Evolutionary conservation across 2,113 vertebrate species (phyloP).

Genomic region (Hemicordylus capensis): DNA sequence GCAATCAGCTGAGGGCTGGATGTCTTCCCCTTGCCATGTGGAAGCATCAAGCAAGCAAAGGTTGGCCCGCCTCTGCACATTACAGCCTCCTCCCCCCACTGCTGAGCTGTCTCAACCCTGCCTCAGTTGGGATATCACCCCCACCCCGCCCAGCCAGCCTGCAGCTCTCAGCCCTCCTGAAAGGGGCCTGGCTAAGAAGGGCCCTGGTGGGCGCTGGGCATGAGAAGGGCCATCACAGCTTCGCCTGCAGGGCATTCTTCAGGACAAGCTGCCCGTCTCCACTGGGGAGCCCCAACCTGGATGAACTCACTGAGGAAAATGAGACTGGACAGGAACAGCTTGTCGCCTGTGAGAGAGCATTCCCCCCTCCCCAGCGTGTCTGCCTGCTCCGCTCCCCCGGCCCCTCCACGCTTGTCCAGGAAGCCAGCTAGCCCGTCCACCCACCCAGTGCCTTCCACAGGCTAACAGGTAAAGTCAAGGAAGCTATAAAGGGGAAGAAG

Average conservation of each 20-base stretch:
- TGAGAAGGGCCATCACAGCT: not conserved
- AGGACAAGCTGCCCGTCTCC: not conserved
- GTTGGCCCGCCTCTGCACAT: not conserved
- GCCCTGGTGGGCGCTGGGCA: not conserved
- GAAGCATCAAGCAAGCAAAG: no score
- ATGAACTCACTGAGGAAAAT: not conserved
- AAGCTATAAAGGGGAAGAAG: no score
- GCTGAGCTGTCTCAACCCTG: no score
- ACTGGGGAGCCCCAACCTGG: no score
- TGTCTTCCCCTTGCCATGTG: no score
- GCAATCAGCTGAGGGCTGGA: not conserved
- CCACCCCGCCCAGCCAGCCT: no score
- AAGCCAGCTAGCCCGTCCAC: no score
- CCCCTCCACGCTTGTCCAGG: not conserved
- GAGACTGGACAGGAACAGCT: not conserved
- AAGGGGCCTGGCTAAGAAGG: not conserved
- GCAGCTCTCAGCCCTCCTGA: no score
- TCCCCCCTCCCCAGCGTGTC: not conserved
- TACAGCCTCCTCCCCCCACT: not conserved
- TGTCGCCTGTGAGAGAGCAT: not conserved
- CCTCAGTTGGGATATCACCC: no score
- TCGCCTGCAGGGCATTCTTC: not conserved
- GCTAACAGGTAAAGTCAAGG: no score
- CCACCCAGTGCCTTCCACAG: no score
- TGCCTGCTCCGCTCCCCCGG: not conserved